These are phyloP conservation scores for Grammomys surdaster DNA, from an alignment of 2,113 vertebrate species.

Conservation along the genomic window DNA sequence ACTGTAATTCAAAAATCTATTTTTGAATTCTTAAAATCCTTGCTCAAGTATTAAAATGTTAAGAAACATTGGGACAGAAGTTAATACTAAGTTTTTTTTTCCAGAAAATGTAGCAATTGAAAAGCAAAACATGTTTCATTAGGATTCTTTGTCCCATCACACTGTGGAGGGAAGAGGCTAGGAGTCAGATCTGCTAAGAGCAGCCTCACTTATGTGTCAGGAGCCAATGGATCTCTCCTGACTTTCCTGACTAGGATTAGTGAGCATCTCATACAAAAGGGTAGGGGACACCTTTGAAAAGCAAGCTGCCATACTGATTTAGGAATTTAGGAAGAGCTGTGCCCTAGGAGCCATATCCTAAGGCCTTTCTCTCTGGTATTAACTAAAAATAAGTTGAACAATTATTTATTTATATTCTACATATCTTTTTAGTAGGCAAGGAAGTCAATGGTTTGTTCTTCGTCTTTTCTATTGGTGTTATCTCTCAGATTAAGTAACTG, in stretches of 20 bases:
- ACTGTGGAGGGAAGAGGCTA: background rate
- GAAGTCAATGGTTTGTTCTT: constrained; percentile 56
- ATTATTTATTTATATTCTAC: constrained; percentile 58
- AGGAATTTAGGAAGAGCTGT: background rate
- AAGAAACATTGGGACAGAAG: background rate
- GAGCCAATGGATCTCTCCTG: constrained; percentile 5
- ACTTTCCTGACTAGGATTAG: constrained; percentile 11
- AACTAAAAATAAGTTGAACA: constrained; percentile 74
- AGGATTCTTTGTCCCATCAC: background rate
- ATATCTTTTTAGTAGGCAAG: constrained; percentile 40
- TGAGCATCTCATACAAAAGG: constrained; percentile 60
- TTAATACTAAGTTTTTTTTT: background rate
- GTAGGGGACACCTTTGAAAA: background rate
- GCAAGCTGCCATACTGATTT: background rate
- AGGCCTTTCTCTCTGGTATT: constrained; percentile 30
- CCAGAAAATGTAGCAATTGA: background rate
- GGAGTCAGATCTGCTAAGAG: background rate
- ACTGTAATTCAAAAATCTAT: background rate
- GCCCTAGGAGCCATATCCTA: background rate
- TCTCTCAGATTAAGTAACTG: constrained; percentile 43
- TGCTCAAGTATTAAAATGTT: background rate
- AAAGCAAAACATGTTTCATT: background rate
- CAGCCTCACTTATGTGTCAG: background rate
- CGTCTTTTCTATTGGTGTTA: constrained; percentile 18
- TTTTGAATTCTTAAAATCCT: constrained; percentile 22